Evolutionary conservation across 2,888 invertebrate species (phyloP).

Genomic region (Xylota sylvarum): DNA sequence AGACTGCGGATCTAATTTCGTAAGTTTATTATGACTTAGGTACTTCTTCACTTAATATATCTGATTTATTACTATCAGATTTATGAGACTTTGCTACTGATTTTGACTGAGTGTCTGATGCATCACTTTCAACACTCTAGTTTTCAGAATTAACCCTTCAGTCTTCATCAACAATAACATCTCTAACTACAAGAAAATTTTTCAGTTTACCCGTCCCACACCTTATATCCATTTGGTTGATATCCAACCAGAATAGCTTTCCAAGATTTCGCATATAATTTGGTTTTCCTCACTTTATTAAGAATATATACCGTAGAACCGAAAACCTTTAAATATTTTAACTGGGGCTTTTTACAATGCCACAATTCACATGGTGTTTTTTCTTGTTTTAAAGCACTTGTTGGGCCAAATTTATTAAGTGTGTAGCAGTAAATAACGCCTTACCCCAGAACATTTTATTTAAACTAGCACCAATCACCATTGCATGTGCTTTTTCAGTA

Average conservation of each 20-base stretch:
- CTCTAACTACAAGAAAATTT: conserved; percentile 80
- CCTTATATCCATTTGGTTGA: conserved; percentile 79
- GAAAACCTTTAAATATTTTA: conserved; percentile 54
- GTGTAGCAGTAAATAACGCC: conserved; percentile 81
- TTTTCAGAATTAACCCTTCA: conserved; percentile 51
- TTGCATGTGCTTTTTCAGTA: conserved; percentile 81
- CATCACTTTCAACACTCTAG: conserved; percentile 69
- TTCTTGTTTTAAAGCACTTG: conserved; percentile 79
- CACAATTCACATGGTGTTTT: conserved; percentile 82
- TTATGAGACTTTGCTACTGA: conserved; percentile 40
- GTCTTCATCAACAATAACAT: conserved; percentile 81
- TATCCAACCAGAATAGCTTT: conserved; percentile 52
- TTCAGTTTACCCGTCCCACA: conserved; percentile 79
- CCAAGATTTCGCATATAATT: conserved; percentile 46
- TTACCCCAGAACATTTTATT: conserved; percentile 82
- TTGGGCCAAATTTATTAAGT: conserved; percentile 82
- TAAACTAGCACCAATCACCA: conserved; percentile 79
- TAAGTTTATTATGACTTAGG: conserved; percentile 39
- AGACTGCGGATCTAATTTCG: conserved; percentile 24
- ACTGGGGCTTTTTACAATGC: conserved; percentile 43
- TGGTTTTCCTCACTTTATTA: conserved; percentile 39
- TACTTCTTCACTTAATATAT: conserved; percentile 27
- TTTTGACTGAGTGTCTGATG: conserved; percentile 44
- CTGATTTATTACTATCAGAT: conserved; percentile 33
- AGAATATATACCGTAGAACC: conserved; percentile 42